Conservation (phyloP, 2,113 vertebrate genomes). For the Eira barbara region DNA sequence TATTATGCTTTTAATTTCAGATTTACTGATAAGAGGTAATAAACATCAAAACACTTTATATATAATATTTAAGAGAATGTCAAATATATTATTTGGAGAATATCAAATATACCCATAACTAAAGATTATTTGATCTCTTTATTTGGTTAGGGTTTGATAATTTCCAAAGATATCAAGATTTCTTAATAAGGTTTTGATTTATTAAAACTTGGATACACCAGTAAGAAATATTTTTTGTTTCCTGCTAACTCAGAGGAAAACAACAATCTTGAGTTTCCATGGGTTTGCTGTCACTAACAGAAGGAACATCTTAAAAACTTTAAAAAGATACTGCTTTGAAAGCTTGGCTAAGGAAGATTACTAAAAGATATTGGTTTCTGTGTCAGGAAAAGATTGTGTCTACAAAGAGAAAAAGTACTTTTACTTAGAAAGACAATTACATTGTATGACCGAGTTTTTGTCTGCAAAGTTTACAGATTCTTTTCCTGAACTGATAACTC, state of each 20-base stretch:
- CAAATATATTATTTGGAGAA: not conserved
- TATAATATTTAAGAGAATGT: not conserved
- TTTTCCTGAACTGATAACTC: not conserved
- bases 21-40: not conserved
- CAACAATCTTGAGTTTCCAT: not conserved
- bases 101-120: not conserved
- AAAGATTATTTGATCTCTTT: not conserved
- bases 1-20: not conserved
- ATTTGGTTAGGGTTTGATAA: not conserved
- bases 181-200: not conserved
- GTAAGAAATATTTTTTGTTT: not conserved
- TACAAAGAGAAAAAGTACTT: constrained; percentile 30
- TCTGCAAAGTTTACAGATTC: not conserved
- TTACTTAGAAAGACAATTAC: not conserved
- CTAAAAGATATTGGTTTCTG: not conserved
- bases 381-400: constrained; percentile 29
- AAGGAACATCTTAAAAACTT: not conserved
- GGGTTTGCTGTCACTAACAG: not conserved
- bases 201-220: not conserved
- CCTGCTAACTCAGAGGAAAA: not conserved
- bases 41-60: not conserved
- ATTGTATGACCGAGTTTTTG: not conserved
- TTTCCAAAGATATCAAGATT: constrained; percentile 32
- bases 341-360: not conserved
- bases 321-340: not conserved